Conservation (phyloP, 1,140 invertebrate genomes). For the Orchesella cincta region DNA sequence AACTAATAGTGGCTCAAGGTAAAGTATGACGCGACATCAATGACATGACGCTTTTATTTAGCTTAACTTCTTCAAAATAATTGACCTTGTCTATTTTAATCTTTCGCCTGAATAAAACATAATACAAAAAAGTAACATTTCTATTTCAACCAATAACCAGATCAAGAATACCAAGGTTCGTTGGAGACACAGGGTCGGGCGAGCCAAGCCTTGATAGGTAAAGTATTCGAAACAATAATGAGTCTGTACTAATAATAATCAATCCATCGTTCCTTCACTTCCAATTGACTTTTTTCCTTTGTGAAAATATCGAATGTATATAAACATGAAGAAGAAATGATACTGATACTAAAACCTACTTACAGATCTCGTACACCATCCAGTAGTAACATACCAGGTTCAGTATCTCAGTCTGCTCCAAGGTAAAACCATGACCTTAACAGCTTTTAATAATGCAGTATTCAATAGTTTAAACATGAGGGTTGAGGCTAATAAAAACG, state of each 20-base stretch:
- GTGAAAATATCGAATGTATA: background rate
- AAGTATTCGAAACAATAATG: slow-evolving; percentile 25
- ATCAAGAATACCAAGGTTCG: slow-evolving; percentile 48
- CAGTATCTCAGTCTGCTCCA: slow-evolving; percentile 29
- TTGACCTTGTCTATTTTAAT: background rate
- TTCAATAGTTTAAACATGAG: no score
- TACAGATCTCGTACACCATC: slow-evolving; percentile 52
- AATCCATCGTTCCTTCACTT: background rate
- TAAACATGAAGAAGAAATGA: background rate
- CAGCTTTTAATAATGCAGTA: background rate
- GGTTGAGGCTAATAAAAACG: no score
- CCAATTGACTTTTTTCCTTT: background rate
- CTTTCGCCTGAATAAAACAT: no score
- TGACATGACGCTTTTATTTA: no score
- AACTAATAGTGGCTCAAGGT: slow-evolving; percentile 75
- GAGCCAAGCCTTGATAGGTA: slow-evolving; percentile 44
- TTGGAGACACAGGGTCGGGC: slow-evolving; percentile 43
- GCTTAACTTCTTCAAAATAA: background rate
- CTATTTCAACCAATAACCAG: slow-evolving; percentile 33
- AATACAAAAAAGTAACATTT: no score
- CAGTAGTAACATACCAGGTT: slow-evolving; percentile 49
- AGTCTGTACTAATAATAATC: slow-evolving; percentile 8
- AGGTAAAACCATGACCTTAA: no score
- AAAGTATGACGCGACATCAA: slow-evolving; percentile 55
- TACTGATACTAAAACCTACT: slow-evolving; percentile 14